A percentile compares a stretch with the other conserved stretches of the same genome.
These are phyloP conservation scores for Drosophila jambulina DNA, from an alignment of 1,140 invertebrate genomes.

Conservation along the genomic window DNA sequence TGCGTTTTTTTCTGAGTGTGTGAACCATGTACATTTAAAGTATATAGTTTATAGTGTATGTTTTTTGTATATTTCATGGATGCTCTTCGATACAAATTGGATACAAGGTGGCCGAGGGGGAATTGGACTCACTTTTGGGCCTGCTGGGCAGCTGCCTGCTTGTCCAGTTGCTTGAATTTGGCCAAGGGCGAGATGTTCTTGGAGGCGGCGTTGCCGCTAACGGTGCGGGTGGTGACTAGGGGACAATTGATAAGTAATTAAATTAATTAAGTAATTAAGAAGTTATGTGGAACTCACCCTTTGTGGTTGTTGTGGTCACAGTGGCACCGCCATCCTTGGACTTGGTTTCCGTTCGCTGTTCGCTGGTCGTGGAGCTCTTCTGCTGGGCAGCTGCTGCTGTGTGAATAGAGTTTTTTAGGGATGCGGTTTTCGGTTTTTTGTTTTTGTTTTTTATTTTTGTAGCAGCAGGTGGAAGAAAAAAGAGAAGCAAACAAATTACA, in stretches of 20 bases:
- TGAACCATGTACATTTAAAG: slow-evolving; percentile 4
- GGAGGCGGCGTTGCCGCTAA: slow-evolving; percentile 86
- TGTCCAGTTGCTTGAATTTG: slow-evolving; percentile 95
- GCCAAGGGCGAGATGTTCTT: slow-evolving; percentile 93
- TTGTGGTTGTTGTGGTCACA: slow-evolving; percentile 84
- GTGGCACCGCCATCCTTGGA: slow-evolving; percentile 82
- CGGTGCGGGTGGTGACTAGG: slow-evolving; percentile 88
- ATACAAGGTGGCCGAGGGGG: not conserved
- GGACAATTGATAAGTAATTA: not conserved
- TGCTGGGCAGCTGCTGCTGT: slow-evolving; percentile 79
- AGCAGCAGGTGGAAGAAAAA: slow-evolving; percentile 49
- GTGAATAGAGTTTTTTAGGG: slow-evolving; percentile 72
- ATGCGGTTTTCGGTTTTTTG: slow-evolving; percentile 42
- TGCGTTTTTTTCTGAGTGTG: slow-evolving; percentile 2
- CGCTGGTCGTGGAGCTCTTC: slow-evolving; percentile 78
- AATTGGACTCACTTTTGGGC: slow-evolving; percentile 89
- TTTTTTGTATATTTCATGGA: slow-evolving; percentile 2
- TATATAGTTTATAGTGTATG: slow-evolving; percentile 2
- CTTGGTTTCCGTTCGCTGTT: slow-evolving; percentile 78
- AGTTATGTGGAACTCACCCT: slow-evolving; percentile 48
- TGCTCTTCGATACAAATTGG: slow-evolving; percentile 4
- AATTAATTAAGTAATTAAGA: not conserved
- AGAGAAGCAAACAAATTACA: slow-evolving; percentile 75
- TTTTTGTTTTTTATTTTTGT: slow-evolving; percentile 45
- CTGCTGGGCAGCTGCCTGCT: slow-evolving; percentile 90